Percentiles rank a stretch among this genome's conserved stretches.
Evolutionary conservation across 2,113 vertebrate species (phyloP).

Genomic region (Triplophysa tibetana): DNA sequence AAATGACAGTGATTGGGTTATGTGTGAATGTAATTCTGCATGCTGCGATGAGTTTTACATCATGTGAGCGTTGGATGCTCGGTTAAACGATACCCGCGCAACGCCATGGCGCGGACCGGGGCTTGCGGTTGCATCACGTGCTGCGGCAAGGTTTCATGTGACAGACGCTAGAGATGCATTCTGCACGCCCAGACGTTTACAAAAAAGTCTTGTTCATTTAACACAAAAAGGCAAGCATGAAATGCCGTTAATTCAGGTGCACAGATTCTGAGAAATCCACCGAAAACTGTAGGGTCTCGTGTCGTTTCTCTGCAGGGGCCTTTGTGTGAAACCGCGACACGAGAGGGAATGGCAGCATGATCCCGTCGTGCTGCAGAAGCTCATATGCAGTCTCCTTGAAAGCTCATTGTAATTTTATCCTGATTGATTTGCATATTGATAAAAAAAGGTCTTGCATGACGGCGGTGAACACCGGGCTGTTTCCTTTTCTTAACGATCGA

Average conservation of each 20-base stretch:
- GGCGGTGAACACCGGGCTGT: conserved; percentile 26
- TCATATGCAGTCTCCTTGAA: not conserved
- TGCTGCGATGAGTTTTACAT: conserved; percentile 60
- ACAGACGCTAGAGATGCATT: conserved; percentile 21
- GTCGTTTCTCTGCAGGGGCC: not conserved
- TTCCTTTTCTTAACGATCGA: conserved; percentile 19
- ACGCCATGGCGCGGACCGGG: not conserved
- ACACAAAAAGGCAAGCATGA: conserved; percentile 7
- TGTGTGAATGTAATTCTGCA: conserved; percentile 64
- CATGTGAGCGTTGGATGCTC: conserved; percentile 51
- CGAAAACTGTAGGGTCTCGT: not conserved
- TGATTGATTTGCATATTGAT: conserved; percentile 41
- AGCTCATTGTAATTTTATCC: conserved; percentile 23
- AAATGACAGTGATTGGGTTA: conserved; percentile 63
- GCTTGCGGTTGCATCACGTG: not conserved
- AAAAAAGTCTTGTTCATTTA: conserved; percentile 22
- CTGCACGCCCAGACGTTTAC: conserved; percentile 15
- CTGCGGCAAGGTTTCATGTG: not conserved
- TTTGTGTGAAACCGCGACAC: not conserved
- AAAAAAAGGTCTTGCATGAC: conserved; percentile 38
- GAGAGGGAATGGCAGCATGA: not conserved
- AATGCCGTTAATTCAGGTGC: conserved; percentile 6
- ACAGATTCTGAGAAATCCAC: not conserved
- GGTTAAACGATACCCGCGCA: conserved; percentile 53
- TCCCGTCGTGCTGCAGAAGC: not conserved